Conservation (phyloP, 2,797 vertebrate species). For the Bovichtus diacanthus region DNA sequence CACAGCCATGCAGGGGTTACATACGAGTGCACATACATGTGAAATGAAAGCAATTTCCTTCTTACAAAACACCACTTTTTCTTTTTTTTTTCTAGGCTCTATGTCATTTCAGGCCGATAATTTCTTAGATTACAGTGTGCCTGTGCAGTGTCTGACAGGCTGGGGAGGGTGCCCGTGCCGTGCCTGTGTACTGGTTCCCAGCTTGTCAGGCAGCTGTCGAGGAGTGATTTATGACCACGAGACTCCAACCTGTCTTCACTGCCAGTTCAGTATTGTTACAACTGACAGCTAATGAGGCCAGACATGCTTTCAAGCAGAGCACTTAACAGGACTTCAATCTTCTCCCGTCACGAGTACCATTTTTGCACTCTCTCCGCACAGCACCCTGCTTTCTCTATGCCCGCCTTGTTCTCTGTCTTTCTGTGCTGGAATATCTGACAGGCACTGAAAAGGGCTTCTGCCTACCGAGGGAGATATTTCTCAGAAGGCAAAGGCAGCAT, state of each 20-base stretch:
- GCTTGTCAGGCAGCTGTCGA: conserved; percentile 92
- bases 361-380: conserved; percentile 60
- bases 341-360: conserved; percentile 77
- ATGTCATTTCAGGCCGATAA: conserved; percentile 57
- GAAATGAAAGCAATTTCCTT: conserved; percentile 59
- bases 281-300: conserved; percentile 97
- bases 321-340: conserved; percentile 87
- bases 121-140: conserved; percentile 67
- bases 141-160: conserved; percentile 62
- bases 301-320: conserved; percentile 89
- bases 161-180: conserved; percentile 68
- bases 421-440: conserved; percentile 71
- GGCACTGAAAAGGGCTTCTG: conserved; percentile 64
- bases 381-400: conserved; percentile 64
- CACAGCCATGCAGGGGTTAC: conserved; percentile 39
- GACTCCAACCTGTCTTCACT: conserved; percentile 95
- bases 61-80: conserved; percentile 49
- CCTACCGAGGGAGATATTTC: conserved; percentile 64
- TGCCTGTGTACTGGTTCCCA: conserved; percentile 86
- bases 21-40: conserved; percentile 13
- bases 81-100: conserved; percentile 31
- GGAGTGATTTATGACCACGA: conserved; percentile 91
- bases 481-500: conserved; percentile 40
- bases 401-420: conserved; percentile 76
- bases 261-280: conserved; percentile 97